A percentile compares a stretch with the other conserved stretches of the same genome.
Conservation (phyloP, 1,140 invertebrate species). For the Ostrea denselamellosa region DNA sequence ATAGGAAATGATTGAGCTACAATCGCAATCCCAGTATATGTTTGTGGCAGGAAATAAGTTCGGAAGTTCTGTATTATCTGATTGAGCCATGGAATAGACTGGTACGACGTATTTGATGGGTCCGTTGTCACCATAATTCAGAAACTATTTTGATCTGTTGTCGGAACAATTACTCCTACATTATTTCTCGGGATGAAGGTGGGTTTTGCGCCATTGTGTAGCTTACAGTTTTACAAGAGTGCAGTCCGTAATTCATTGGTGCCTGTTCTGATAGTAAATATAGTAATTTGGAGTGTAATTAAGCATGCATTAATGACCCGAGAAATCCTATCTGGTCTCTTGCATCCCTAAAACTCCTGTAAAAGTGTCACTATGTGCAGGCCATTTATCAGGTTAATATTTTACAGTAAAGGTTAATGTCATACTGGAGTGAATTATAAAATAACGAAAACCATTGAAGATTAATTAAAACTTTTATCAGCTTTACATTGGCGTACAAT, state of each 20-base stretch:
- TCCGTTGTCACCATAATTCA: background rate
- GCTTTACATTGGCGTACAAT: too few species aligned
- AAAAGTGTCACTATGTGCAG: background rate
- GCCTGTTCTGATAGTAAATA: background rate
- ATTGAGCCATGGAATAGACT: background rate
- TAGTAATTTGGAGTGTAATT: background rate
- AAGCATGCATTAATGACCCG: background rate
- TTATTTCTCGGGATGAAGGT: background rate
- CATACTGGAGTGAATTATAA: background rate
- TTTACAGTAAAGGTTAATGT: background rate
- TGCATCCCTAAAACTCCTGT: background rate
- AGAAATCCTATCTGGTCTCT: background rate
- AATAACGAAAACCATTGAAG: background rate
- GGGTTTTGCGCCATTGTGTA: background rate
- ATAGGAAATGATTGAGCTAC: conserved; percentile 1
- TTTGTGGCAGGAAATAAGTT: background rate
- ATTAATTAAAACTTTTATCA: background rate
- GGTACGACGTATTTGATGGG: background rate
- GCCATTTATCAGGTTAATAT: background rate
- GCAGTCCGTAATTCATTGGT: background rate
- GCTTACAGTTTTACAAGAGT: background rate
- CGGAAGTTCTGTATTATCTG: background rate
- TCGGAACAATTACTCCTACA: background rate
- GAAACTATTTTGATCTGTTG: background rate
- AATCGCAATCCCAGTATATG: background rate